Evolutionary conservation across 2,113 vertebrate species (phyloP).

Genomic region (Upupa epops): DNA sequence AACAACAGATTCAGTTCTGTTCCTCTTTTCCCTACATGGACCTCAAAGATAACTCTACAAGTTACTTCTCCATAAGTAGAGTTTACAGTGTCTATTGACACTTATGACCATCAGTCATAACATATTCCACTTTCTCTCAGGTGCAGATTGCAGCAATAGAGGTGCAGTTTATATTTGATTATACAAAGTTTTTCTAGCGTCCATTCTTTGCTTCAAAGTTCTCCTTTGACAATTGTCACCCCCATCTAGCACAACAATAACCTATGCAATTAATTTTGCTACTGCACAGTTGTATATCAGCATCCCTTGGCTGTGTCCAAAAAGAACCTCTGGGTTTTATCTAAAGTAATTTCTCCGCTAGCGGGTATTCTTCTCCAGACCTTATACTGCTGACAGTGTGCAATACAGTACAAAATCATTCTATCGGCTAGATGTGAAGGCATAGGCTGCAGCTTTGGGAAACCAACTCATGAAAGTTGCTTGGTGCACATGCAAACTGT

Average conservation of each 20-base stretch:
- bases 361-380: neutral
- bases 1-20: neutral
- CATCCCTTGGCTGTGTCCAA: neutral
- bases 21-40: neutral
- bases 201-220: neutral
- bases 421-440: neutral
- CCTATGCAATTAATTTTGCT: neutral
- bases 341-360: neutral
- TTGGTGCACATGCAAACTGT: neutral
- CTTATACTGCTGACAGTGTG: neutral
- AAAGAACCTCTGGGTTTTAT: neutral
- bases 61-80: neutral
- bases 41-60: neutral
- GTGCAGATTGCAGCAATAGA: neutral
- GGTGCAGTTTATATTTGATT: neutral
- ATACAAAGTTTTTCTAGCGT: neutral
- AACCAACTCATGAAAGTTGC: neutral
- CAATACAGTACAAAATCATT: neutral
- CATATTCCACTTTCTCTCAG: neutral
- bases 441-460: neutral
- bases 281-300: rapidly evolving
- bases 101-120: neutral
- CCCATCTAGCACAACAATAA: neutral
- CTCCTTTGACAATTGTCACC: neutral
- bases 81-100: neutral